These are phyloP conservation scores for Mus minutoides DNA, from an alignment of 2,797 vertebrate genomes.

Conservation along the genomic window DNA sequence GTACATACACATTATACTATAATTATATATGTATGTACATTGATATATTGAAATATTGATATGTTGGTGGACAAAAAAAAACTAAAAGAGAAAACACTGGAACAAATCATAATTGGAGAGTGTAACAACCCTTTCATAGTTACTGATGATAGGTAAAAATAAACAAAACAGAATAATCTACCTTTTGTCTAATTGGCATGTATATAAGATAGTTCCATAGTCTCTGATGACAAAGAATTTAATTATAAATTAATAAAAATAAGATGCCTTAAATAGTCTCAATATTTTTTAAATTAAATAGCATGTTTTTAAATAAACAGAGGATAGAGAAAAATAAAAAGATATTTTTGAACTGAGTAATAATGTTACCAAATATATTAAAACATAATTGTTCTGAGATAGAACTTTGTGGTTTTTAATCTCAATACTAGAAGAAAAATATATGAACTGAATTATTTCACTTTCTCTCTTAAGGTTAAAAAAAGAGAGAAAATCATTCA, in stretches of 20 bases:
- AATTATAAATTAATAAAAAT: conserved; percentile 8
- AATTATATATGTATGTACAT: neutral
- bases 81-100: neutral
- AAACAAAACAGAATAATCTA: neutral
- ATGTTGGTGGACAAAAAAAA: neutral
- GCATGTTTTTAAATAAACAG: neutral
- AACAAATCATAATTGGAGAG: neutral
- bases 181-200: neutral
- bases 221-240: neutral
- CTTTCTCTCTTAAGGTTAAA: neutral
- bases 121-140: neutral
- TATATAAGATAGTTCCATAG: neutral
- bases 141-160: neutral
- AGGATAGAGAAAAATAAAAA: neutral
- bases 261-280: neutral
- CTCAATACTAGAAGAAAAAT: neutral
- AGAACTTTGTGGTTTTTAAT: neutral
- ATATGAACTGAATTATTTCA: neutral
- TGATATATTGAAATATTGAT: neutral
- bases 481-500: neutral
- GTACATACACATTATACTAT: neutral
- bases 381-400: neutral
- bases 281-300: neutral
- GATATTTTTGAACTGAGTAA: neutral
- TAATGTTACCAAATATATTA: neutral